Base-by-base conservation (phyloP, 2,113 vertebrate genomes). In the Amphiprion ocellaris region DNA sequence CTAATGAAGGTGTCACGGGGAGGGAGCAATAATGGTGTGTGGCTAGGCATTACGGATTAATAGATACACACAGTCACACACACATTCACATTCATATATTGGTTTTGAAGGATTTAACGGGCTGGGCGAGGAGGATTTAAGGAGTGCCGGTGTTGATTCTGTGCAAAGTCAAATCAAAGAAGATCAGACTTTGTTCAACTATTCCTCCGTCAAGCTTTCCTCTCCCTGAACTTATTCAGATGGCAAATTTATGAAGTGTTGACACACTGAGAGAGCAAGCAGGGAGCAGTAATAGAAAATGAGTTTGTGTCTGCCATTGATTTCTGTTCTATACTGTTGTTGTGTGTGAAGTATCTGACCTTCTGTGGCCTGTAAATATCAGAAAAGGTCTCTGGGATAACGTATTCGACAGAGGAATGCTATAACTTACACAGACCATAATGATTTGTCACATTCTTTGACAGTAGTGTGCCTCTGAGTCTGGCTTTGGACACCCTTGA, bases 1-100 rank as follows among this genome's bases (percentile, higher is more conserved):
- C 50, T 74, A 89, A 92, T 93, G 76, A 93, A 92, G 89, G 90
- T 90, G 87, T 93, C 92, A 93, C 65, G 82, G 74, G 80, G 47
- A 81, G 81, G 62, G 64, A 50, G 60, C 47, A 61, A 68, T 85
- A 90, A 91, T 83, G 49, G 77, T 85, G 77, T 88, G 87, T 84
- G 78, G 75, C 88, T 72, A 41, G 67, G 88, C 78, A 76, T 87
- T 79, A 87, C 63, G 41, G 89, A 92, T 92, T 92, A 88, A 87
- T 52, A 75, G 14, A 76, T 37, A 65, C 55, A 67, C 47, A 41
- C 39, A 55, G 24, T 33, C 69, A 69, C 9, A 72, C 9, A 55
- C 60, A 70, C 28, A 37, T 11, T 15, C 21, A 14, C 6, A 39
- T 30, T 17, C 19, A n/a, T 23, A 59, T 21, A 63, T 70, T 74